Percentiles rank a stretch among this genome's conserved stretches.
These are phyloP conservation scores for Geotrypetes seraphini DNA, from an alignment of 2,797 vertebrate species.

Conservation along the genomic window DNA sequence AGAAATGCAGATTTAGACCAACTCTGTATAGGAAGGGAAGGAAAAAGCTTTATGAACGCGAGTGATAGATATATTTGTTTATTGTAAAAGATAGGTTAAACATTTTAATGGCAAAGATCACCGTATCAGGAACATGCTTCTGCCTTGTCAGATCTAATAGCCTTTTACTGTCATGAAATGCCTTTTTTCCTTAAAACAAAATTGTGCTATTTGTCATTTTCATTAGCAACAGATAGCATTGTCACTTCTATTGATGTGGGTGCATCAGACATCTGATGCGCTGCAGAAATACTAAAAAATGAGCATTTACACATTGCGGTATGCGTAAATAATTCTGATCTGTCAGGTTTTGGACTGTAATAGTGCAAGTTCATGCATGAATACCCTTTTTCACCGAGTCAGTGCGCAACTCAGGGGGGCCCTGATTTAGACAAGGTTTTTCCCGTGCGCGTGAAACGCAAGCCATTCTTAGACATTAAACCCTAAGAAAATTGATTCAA, in stretches of 20 bases:
- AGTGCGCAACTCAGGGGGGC: not conserved
- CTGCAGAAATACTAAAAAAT: slow-evolving; percentile 3
- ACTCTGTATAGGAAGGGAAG: no score
- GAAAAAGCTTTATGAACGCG: no score
- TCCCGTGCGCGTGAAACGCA: no score
- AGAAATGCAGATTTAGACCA: no score
- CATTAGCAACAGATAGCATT: slow-evolving; percentile 13
- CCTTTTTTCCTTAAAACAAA: slow-evolving; percentile 17
- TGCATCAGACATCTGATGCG: slow-evolving; percentile 1
- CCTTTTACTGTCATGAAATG: slow-evolving; percentile 8
- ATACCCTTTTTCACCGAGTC: not conserved
- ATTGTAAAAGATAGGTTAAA: no score
- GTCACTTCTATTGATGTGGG: slow-evolving; percentile 4
- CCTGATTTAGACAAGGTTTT: no score
- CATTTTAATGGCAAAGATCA: no score
- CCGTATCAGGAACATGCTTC: no score
- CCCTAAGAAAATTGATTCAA: no score
- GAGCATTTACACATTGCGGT: slow-evolving; percentile 10
- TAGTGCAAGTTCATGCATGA: slow-evolving; percentile 3
- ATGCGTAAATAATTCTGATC: slow-evolving; percentile 12
- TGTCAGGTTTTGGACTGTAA: not conserved
- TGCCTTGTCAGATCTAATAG: slow-evolving; percentile 8
- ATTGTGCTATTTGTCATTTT: slow-evolving; percentile 16
- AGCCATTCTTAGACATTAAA: no score
- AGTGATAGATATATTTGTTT: no score